Conservation (phyloP, 2,113 vertebrate genomes). For the Colistium nudipinnis region DNA sequence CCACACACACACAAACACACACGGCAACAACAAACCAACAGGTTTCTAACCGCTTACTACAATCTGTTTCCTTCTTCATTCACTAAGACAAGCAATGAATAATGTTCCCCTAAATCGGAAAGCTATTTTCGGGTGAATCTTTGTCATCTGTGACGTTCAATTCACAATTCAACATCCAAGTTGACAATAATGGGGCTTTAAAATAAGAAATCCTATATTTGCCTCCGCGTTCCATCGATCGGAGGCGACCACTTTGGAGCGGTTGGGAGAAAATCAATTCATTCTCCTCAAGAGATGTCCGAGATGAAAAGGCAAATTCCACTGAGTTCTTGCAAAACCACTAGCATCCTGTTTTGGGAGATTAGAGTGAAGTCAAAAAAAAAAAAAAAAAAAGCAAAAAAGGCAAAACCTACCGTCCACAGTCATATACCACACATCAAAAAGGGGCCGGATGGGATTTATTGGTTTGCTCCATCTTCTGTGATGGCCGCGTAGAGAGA, state of each 20-base stretch:
- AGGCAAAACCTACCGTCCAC: constrained; percentile 65
- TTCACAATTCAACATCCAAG: no score
- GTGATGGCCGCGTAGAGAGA: constrained; percentile 63
- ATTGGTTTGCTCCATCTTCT: constrained; percentile 39
- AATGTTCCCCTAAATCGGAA: no score
- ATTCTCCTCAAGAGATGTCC: not conserved
- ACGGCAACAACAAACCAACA: not conserved
- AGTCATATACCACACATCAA: constrained; percentile 77
- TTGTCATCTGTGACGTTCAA: no score
- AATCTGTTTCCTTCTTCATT: not conserved
- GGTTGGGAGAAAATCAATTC: constrained; percentile 29
- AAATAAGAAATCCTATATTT: no score
- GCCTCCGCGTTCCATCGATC: constrained; percentile 2
- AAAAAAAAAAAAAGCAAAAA: constrained; percentile 23
- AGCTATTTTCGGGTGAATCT: no score
- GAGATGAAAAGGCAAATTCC: not conserved
- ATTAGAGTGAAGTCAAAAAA: constrained; percentile 8
- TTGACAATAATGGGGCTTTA: no score
- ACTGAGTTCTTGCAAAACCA: not conserved
- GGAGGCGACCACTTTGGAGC: not conserved
- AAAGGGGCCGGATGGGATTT: not conserved
- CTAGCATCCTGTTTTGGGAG: not conserved
- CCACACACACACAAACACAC: not conserved
- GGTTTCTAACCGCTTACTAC: not conserved
- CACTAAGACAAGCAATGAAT: no score